A percentile compares a stretch with the other conserved stretches of the same genome.
phyloP scores from a whole-genome alignment of 2,113 vertebrate species.

The Opisthocomus hoazin region DNA sequence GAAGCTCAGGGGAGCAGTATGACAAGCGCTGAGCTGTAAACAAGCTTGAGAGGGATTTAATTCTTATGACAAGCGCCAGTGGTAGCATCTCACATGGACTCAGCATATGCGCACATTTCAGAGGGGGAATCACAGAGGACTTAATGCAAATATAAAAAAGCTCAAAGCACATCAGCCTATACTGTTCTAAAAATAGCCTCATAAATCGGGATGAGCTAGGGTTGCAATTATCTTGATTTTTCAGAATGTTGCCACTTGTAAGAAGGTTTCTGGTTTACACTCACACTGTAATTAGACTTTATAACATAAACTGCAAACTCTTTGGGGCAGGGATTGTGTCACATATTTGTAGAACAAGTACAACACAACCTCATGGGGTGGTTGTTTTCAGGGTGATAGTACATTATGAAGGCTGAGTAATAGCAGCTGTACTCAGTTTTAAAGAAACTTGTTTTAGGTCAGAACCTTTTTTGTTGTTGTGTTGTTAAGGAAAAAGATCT shows the following conservation, averaged over 20 bases:
- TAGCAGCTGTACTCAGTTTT: background rate
- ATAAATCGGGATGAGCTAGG: constrained; percentile 57
- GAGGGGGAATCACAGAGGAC: constrained; percentile 66
- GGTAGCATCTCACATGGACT: constrained; percentile 73
- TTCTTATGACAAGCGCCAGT: constrained; percentile 80
- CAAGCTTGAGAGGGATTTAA: constrained; percentile 81
- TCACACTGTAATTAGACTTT: constrained; percentile 29
- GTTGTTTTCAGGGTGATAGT: background rate
- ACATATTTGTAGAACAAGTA: background rate
- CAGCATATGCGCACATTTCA: constrained; percentile 74
- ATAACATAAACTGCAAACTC: background rate
- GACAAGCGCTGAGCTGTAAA: constrained; percentile 82
- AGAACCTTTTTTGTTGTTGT: background rate
- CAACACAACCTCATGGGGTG: background rate
- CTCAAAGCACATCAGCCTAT: constrained; percentile 52
- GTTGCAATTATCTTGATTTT: constrained; percentile 70
- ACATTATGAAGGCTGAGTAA: background rate
- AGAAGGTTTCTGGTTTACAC: constrained; percentile 20
- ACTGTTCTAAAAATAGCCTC: constrained; percentile 68
- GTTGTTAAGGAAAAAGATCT: background rate
- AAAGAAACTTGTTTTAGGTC: background rate
- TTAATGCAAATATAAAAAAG: constrained; percentile 69
- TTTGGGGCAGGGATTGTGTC: background rate
- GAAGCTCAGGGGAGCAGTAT: constrained; percentile 78
- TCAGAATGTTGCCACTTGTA: constrained; percentile 58